Conservation (phyloP, 2,888 invertebrate species). For the Fabriciana adippe region DNA sequence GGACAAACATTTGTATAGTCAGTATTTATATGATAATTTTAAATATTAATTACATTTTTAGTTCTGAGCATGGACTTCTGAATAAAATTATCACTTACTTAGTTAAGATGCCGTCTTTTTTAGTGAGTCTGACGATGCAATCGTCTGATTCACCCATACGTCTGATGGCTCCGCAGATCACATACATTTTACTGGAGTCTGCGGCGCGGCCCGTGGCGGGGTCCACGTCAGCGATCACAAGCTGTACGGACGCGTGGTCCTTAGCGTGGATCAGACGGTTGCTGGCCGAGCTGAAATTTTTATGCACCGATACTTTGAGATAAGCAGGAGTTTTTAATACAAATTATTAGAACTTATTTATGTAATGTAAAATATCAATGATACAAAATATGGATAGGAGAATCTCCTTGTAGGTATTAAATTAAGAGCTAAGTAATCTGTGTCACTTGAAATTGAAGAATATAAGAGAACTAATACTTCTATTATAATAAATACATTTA, state of each 20-base stretch:
- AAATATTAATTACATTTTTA: neutral
- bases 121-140: slow-evolving; percentile 95
- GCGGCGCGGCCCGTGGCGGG: slow-evolving; percentile 95
- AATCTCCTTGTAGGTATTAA: too few relatives aligned
- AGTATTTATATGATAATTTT: slow-evolving; percentile 1
- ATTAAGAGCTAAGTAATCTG: too few relatives aligned
- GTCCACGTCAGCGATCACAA: slow-evolving; percentile 98
- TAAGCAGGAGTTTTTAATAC: too few relatives aligned
- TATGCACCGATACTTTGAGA: neutral
- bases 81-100: slow-evolving; percentile 85
- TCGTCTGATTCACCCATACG: slow-evolving; percentile 99
- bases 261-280: slow-evolving; percentile 99
- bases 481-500: too few relatives aligned
- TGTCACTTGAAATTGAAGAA: too few relatives aligned
- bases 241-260: slow-evolving; percentile 99
- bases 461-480: too few relatives aligned
- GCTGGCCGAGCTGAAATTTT: slow-evolving; percentile 93
- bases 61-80: neutral
- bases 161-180: slow-evolving; percentile 97
- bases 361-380: too few relatives aligned
- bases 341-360: too few relatives aligned
- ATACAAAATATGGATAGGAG: too few relatives aligned
- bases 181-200: slow-evolving; percentile 94
- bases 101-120: slow-evolving; percentile 95
- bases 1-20: too few relatives aligned